Percentiles rank a stretch among this genome's conserved stretches.
Evolutionary conservation across 2,113 vertebrate species (phyloP).

Genomic region (Urocolius indicus): DNA sequence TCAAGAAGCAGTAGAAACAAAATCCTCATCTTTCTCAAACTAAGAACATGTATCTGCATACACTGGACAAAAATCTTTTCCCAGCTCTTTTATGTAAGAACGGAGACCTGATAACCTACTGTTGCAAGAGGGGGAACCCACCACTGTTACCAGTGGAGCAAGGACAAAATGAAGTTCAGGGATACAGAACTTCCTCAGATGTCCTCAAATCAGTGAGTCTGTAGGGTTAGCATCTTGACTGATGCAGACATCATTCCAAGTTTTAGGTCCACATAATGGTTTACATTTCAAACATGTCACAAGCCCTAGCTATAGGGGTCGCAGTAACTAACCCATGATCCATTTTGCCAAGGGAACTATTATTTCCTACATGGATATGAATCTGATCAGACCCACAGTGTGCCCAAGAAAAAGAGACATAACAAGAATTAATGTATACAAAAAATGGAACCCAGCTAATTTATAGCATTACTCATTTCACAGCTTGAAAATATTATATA

Average conservation of each 20-base stretch:
- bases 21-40: not conserved
- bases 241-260: not conserved
- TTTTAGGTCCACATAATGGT: not conserved
- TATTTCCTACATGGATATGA: not conserved
- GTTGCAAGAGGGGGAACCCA: not conserved
- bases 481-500: not conserved
- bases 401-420: not conserved
- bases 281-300: constrained; percentile 13
- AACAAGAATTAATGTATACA: not conserved
- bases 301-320: not conserved
- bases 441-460: not conserved
- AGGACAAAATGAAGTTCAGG: not conserved
- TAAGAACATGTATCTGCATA: not conserved
- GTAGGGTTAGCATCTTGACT: not conserved
- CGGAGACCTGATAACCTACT: not conserved
- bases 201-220: not conserved
- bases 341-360: not conserved
- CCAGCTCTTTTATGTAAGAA: not conserved
- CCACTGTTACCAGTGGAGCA: not conserved
- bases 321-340: not conserved
- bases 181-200: not conserved
- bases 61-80: not conserved
- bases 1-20: not conserved
- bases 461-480: not conserved
- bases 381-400: not conserved